phyloP scores from a whole-genome alignment of 2,113 vertebrate species.

The Butorides virescens region DNA sequence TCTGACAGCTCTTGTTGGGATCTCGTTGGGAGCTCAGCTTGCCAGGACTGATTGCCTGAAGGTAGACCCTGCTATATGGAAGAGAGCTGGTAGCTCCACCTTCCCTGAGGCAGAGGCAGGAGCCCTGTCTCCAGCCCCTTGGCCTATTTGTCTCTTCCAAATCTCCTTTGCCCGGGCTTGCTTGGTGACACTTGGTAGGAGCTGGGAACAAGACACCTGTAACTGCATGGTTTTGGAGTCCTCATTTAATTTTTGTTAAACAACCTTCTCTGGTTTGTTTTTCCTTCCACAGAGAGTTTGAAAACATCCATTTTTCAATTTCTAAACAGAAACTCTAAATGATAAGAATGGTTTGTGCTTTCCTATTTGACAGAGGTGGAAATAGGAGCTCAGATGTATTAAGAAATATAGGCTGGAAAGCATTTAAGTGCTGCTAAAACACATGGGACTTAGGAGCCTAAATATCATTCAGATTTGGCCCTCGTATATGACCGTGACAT shows the following conservation, averaged over 20 bases:
- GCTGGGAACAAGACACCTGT: background rate
- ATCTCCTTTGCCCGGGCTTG: accelerated
- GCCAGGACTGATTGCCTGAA: background rate
- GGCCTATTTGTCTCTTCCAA: background rate
- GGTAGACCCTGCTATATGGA: background rate
- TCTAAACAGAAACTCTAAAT: background rate
- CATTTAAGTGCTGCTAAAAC: background rate
- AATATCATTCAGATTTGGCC: background rate
- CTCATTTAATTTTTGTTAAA: background rate
- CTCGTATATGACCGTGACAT: accelerated
- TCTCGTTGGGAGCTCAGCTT: background rate
- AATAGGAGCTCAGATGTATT: background rate
- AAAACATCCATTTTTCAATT: background rate
- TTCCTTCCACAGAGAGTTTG: background rate
- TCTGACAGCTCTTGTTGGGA: background rate
- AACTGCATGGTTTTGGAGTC: background rate
- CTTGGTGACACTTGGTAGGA: background rate
- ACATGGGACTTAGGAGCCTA: background rate
- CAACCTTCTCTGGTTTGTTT: background rate
- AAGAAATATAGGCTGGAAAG: background rate
- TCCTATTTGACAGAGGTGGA: background rate
- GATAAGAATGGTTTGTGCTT: background rate
- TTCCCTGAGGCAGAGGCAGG: background rate
- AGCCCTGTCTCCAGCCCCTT: background rate
- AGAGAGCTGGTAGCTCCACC: background rate